These are phyloP conservation scores for Spodoptera picta DNA, from an alignment of 2,888 invertebrate species.

Conservation along the genomic window DNA sequence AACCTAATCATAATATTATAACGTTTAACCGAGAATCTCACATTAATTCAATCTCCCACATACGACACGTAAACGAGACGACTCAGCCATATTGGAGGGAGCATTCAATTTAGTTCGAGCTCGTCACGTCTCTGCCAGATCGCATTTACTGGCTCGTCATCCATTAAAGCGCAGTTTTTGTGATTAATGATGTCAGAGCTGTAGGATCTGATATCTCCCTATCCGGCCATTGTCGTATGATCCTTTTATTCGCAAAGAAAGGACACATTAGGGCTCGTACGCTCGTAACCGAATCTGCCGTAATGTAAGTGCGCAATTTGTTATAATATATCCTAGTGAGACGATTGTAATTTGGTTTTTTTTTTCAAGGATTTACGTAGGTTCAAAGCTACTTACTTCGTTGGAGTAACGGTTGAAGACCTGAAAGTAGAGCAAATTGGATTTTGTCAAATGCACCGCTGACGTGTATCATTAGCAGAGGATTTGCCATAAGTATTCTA, in stretches of 20 bases:
- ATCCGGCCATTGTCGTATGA: slow-evolving; percentile 37
- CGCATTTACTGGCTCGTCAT: slow-evolving; percentile 43
- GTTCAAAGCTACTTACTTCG: too few species aligned
- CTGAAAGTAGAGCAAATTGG: too few species aligned
- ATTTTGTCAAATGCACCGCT: too few species aligned
- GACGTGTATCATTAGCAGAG: too few species aligned
- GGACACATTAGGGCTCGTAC: slow-evolving; percentile 31
- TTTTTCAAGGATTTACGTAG: too few species aligned
- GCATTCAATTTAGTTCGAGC: slow-evolving; percentile 33
- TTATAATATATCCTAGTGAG: neutral
- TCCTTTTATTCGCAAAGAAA: slow-evolving; percentile 37
- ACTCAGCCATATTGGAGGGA: slow-evolving; percentile 2
- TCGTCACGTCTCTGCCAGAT: slow-evolving; percentile 16
- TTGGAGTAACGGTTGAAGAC: too few species aligned
- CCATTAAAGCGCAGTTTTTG: slow-evolving; percentile 63
- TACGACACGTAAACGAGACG: neutral
- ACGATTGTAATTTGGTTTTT: too few species aligned
- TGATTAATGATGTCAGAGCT: slow-evolving; percentile 62
- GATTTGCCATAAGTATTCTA: too few species aligned
- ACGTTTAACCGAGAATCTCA: too few species aligned
- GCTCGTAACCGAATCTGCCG: slow-evolving; percentile 10
- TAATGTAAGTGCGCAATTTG: slow-evolving; percentile 22
- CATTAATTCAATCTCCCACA: slow-evolving; percentile 15
- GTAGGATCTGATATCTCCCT: slow-evolving; percentile 35
- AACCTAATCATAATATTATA: too few species aligned